Evolutionary conservation across 1,140 invertebrate species (phyloP).

Genomic region (Hylyphantes graminicola): DNA sequence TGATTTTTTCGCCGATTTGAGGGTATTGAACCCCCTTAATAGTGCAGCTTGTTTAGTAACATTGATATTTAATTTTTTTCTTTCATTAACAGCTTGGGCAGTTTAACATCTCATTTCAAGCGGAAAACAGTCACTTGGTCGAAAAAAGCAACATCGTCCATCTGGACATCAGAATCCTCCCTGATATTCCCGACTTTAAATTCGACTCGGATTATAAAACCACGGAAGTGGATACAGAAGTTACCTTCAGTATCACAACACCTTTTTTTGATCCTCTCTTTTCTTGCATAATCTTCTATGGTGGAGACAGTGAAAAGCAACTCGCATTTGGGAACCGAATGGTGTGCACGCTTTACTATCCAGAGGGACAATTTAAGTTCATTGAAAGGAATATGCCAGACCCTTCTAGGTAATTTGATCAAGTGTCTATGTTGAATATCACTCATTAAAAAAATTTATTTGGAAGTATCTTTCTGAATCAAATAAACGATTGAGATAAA

Average conservation of each 20-base stretch:
- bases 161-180: conserved; percentile 7
- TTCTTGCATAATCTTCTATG: conserved; percentile 44
- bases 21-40: too few species aligned
- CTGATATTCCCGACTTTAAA: not conserved
- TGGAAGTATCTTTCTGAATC: too few species aligned
- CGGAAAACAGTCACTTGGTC: conserved; percentile 1
- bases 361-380: conserved; percentile 29
- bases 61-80: not conserved
- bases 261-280: not conserved
- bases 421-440: too few species aligned
- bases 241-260: conserved; percentile 11
- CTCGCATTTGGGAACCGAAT: conserved; percentile 38
- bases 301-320: conserved; percentile 9
- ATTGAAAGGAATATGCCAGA: conserved; percentile 1
- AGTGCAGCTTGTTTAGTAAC: too few species aligned
- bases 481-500: too few species aligned
- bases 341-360: conserved; percentile 27
- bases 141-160: conserved; percentile 34
- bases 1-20: too few species aligned
- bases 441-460: too few species aligned
- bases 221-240: conserved; percentile 15
- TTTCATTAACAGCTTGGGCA: conserved; percentile 26
- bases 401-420: too few species aligned
- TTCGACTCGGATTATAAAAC: not conserved
- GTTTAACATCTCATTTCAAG: conserved; percentile 9